phyloP scores from a whole-genome alignment of 2,888 invertebrate species.

The Caradrina clavipalpis region DNA sequence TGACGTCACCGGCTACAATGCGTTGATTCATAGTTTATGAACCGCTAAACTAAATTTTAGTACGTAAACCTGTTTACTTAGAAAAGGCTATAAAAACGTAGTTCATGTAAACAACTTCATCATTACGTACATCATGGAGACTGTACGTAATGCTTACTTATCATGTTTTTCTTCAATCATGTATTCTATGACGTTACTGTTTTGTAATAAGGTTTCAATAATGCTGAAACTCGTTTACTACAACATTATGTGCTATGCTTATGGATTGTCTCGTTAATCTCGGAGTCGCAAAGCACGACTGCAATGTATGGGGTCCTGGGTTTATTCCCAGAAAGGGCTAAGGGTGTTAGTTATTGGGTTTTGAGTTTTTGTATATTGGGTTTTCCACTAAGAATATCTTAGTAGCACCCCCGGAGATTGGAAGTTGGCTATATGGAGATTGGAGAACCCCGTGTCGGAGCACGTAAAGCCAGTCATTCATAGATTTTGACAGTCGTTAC shows the following conservation, averaged over 20 bases:
- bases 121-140: constrained; percentile 24
- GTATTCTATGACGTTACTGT: background rate
- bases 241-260: constrained; percentile 9
- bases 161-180: constrained; percentile 19
- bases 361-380: too few species aligned
- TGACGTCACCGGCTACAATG: constrained; percentile 39
- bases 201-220: constrained; percentile 15
- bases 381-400: too few species aligned
- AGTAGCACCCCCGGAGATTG: too few species aligned
- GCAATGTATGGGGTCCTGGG: too few species aligned
- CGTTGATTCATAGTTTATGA: constrained; percentile 54
- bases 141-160: constrained; percentile 13
- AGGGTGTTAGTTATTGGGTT: too few species aligned
- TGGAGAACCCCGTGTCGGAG: too few species aligned
- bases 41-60: constrained; percentile 33
- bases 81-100: constrained; percentile 11
- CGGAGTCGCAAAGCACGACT: too few species aligned
- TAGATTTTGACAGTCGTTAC: too few species aligned
- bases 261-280: too few species aligned
- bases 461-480: too few species aligned
- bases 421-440: too few species aligned
- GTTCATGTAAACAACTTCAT: constrained; percentile 18
- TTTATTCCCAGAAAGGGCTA: too few species aligned
- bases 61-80: constrained; percentile 30
- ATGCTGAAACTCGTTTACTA: constrained; percentile 18